Evolutionary conservation across 2,888 invertebrate species (phyloP), one percentile per base, ranked within the genome.

Genomic region (Branchinecta sandiegonensis): DNA sequence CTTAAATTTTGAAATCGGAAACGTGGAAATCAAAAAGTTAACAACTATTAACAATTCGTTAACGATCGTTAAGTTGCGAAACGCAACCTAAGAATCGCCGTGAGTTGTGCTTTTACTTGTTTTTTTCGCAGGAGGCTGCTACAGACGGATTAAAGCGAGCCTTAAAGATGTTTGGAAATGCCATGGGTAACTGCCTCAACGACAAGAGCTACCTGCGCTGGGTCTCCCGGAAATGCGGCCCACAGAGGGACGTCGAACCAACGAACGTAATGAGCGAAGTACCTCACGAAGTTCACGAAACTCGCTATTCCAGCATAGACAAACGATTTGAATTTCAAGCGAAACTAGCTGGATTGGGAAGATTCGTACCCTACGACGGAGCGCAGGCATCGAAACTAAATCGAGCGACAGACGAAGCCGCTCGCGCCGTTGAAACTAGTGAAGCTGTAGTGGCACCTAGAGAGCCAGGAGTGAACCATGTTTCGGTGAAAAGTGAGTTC

Each of bases 131-230:
- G 72, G 78, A 79, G 71, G 77, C 78, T 11, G 78, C 77, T 9
- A 78, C 78, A 46, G 79, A 79, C 74, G 78, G 78, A 6, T 72
- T 79, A 56, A 79, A 79, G 72, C 72, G 79, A 70, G 78, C 79
- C 11, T 72, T 79, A 46, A 78, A 78, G 76, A 77, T 77, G 73
- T 79, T 78, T 75, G 79, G 79, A 17, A 78, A 78, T 74, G 75
- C 76, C 46, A 72, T 79, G 69, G 79, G 79, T 8, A 78, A 78
- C 70, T 79, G 79, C 71, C 73, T 79, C 13, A 77, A 76, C 56
- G 77, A 78, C 72, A 77, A 76, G 71, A 76, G 77, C 67, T 79
- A 78, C 70, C 71, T 79, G 14, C 71, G 72, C 13, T 72, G 68
- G 64, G 69, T 73, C 37, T 71, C 67, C 48, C 72, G 70, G n/a